A percentile compares a stretch with the other conserved stretches of the same genome.
phyloP scores from a whole-genome alignment of 1,140 invertebrate species.

The Calephelis nemesis region DNA sequence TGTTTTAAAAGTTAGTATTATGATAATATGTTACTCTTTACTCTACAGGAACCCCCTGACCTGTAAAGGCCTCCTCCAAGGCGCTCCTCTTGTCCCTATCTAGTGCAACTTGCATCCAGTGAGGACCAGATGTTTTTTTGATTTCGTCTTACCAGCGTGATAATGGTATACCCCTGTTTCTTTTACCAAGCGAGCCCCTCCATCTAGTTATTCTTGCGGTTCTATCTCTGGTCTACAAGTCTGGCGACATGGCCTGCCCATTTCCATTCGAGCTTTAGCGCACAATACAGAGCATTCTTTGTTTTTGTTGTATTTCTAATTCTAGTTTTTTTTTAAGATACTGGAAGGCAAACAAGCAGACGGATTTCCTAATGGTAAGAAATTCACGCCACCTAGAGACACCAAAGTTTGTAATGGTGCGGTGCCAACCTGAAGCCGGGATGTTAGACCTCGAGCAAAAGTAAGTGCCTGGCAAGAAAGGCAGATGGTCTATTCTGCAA shows the following conservation, averaged over 20 bases:
- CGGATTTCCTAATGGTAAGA: too few species aligned
- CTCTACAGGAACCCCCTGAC: background rate
- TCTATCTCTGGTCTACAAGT: background rate
- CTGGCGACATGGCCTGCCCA: background rate
- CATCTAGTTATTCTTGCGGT: background rate
- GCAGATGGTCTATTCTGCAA: too few species aligned
- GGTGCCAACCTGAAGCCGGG: too few species aligned
- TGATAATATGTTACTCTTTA: too few species aligned
- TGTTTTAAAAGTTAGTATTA: too few species aligned
- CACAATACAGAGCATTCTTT: background rate
- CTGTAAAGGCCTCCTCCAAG: constrained; percentile 27
- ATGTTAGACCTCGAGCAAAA: too few species aligned
- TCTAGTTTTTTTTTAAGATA: background rate
- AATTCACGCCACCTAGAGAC: too few species aligned
- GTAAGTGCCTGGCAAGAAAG: too few species aligned
- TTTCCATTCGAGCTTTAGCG: background rate
- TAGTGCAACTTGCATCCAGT: constrained; percentile 21
- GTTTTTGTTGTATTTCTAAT: background rate
- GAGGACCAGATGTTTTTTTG: constrained; percentile 22
- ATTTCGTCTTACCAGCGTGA: constrained; percentile 30
- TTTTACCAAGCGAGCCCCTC: background rate
- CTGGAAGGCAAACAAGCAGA: too few species aligned
- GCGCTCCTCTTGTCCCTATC: constrained; percentile 19
- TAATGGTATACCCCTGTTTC: background rate
- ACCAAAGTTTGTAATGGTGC: too few species aligned